These are phyloP conservation scores for Eurystomus gularis DNA, from an alignment of 2,113 vertebrate species.

Conservation along the genomic window DNA sequence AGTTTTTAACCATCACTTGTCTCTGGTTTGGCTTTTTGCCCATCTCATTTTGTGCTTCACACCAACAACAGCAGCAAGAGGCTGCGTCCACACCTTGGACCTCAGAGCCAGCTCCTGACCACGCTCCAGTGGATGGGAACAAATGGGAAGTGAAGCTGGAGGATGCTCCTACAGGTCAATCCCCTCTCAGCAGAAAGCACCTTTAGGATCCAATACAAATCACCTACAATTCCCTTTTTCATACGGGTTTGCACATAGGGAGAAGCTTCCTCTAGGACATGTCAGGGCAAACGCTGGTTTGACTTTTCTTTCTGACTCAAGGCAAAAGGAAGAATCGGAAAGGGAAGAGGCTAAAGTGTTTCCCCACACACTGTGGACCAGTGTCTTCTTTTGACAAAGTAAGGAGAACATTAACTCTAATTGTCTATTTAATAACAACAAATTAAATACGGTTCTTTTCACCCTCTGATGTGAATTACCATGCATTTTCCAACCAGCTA, in stretches of 20 bases:
- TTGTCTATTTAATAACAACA: not conserved
- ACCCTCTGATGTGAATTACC: not conserved
- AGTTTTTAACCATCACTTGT: not conserved
- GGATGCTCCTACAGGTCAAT: accelerated
- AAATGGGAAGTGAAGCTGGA: not conserved
- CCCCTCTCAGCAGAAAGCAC: not conserved
- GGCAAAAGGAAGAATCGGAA: not conserved
- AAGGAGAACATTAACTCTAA: accelerated
- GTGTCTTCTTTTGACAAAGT: not conserved
- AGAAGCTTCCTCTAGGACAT: not conserved
- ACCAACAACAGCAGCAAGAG: too few relatives aligned
- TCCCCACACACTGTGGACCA: not conserved
- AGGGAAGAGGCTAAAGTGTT: not conserved
- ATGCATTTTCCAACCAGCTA: not conserved
- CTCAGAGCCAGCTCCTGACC: not conserved
- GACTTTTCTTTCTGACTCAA: not conserved
- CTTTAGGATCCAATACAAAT: not conserved
- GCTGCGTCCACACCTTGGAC: not conserved
- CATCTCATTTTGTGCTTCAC: too few relatives aligned
- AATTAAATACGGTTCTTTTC: not conserved
- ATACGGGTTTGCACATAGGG: not conserved
- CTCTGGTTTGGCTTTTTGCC: not conserved
- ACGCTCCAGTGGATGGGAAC: not conserved
- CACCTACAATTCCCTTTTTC: not conserved
- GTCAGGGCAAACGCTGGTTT: not conserved